Evolutionary conservation across 2,113 vertebrate species (phyloP), one percentile per base, ranked within the genome.

Genomic region (Trichomycterus rosablanca): DNA sequence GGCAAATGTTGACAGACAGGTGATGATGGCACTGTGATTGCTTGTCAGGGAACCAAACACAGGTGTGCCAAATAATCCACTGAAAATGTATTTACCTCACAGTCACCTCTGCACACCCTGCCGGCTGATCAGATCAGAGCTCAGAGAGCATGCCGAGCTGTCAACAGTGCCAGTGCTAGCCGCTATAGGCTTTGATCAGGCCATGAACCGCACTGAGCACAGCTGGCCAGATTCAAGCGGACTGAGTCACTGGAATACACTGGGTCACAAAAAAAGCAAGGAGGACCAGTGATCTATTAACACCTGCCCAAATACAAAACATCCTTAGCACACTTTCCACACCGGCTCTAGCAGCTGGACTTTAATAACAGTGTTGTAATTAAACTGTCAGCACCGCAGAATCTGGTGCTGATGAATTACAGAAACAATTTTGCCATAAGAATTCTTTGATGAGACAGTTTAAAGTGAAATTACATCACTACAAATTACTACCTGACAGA

Each of bases 11-110:
- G 86, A 88, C 14, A 62, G 84, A 83, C 76, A 70, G 54, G 64
- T 66, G 76, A 80, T 79, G 80, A 80, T 70, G 70, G 50, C 65
- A 57, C 70, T 62, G 44, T 66, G 74, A 65, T 66, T 70, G 24
- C 65, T 26, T 56, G 72, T 66, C 74, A 40, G 67, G 64, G 83
- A 84, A 80, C 80, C 75, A 83, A 83, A 77, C 79, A 72, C 84
- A 86, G 82, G 81, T 87, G 85, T 73, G 80, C 74, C 77, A 78
- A 86, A 87, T 85, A 88, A 86, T 83, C 78, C 66, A 46, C 43
- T 57, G 61, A 67, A 65, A 67, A 66, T 53, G 28, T 48, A 74
- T 80, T 40, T 78, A 76, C 68, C 73, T 58, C 55, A 64, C 73
- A 66, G 60, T 59, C 52, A 52, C 65, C 59, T 52, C 75, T 49